Conservation (phyloP, 1,140 invertebrate genomes). For the Ylistrum balloti region DNA sequence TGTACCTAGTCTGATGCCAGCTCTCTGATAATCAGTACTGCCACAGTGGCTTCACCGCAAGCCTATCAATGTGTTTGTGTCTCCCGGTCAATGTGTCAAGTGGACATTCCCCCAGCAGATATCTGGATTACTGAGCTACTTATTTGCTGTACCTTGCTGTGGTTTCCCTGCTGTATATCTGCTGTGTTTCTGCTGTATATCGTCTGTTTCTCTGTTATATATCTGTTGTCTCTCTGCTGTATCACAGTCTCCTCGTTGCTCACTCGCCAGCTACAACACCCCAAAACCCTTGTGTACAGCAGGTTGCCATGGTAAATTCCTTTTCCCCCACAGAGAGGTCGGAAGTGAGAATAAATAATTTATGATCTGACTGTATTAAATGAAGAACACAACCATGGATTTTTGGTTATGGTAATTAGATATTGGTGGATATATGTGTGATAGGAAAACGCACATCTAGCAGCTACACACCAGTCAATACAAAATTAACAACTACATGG, state of each 20-base stretch:
- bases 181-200: background rate
- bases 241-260: background rate
- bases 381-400: background rate
- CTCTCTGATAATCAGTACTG: too few species aligned
- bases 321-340: conserved; percentile 3
- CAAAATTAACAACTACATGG: background rate
- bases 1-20: background rate
- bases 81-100: background rate
- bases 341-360: conserved; percentile 26
- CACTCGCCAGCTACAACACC: background rate
- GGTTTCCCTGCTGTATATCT: background rate
- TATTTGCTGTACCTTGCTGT: background rate
- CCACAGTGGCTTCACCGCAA: background rate
- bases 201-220: too few species aligned
- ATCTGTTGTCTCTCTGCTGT: background rate
- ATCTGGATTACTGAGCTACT: background rate
- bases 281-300: background rate
- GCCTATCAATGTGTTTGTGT: background rate
- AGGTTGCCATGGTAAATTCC: conserved; percentile 2
- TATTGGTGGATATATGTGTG: background rate
- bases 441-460: background rate
- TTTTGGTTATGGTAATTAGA: background rate
- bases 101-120: background rate
- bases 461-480: background rate
- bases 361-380: background rate